phyloP scores from a whole-genome alignment of 2,113 vertebrate genomes.

The Natator depressus region DNA sequence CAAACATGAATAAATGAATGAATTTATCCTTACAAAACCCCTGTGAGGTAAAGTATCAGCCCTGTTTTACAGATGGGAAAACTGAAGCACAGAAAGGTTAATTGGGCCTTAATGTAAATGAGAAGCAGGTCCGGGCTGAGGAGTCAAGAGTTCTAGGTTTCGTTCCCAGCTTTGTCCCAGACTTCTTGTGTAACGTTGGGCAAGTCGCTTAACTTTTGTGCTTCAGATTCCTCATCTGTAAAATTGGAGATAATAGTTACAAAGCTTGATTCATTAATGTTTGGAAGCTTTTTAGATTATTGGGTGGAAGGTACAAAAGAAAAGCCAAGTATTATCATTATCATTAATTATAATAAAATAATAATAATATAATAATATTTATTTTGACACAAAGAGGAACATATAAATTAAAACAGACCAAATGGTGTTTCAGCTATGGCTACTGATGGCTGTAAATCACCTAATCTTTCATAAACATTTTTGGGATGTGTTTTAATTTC shows the following conservation, averaged over 20 bases:
- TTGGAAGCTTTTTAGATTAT: neutral
- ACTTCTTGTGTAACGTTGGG: neutral
- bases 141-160: neutral
- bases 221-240: neutral
- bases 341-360: no score
- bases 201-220: neutral
- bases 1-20: neutral
- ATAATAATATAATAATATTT: neutral
- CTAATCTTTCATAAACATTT: neutral
- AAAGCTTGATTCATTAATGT: neutral
- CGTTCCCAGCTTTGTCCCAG: neutral
- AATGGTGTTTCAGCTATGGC: slow-evolving; percentile 3
- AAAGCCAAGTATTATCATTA: neutral
- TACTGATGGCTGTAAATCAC: neutral
- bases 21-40: neutral
- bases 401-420: slow-evolving; percentile 52
- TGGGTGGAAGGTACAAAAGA: neutral
- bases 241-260: neutral
- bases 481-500: slow-evolving; percentile 46
- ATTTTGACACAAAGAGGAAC: neutral
- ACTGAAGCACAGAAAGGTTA: neutral
- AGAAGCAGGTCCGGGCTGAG: neutral
- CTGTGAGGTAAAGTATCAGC: neutral
- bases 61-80: neutral
- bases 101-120: neutral